A percentile compares a stretch with the other conserved stretches of the same genome.
These are phyloP conservation scores for Microtus richardsoni DNA, from an alignment of 2,113 vertebrate genomes.

Conservation along the genomic window DNA sequence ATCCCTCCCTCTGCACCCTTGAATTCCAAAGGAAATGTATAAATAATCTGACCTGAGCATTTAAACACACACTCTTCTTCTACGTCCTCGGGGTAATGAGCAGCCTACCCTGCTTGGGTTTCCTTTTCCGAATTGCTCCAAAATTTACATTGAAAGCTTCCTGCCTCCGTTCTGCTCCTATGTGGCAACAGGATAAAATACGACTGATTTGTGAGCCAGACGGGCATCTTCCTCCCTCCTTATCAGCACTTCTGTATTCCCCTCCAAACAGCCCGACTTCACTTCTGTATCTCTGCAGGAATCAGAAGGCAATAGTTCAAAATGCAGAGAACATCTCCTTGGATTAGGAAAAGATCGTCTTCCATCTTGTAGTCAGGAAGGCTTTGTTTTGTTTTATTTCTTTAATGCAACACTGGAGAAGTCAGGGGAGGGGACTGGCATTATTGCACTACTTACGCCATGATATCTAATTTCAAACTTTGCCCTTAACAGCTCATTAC, in stretches of 20 bases:
- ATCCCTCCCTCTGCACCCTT: conserved; percentile 55
- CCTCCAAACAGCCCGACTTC: conserved; percentile 57
- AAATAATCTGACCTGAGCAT: conserved; percentile 79
- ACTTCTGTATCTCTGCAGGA: conserved; percentile 78
- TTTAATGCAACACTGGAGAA: conserved; percentile 45
- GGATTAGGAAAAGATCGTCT: conserved; percentile 69
- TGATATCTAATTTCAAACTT: conserved; percentile 81
- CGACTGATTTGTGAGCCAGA: conserved; percentile 50
- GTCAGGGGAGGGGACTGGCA: not conserved
- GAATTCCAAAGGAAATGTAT: conserved; percentile 74
- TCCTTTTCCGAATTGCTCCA: conserved; percentile 71
- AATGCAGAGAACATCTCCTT: conserved; percentile 74
- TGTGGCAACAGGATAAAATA: conserved; percentile 65
- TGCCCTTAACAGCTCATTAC: conserved; percentile 76
- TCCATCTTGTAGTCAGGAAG: conserved; percentile 52
- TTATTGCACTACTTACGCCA: conserved; percentile 72
- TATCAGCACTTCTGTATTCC: conserved; percentile 67
- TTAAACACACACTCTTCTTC: conserved; percentile 71
- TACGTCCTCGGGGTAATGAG: conserved; percentile 66
- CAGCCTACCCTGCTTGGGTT: conserved; percentile 60
- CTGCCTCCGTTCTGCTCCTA: conserved; percentile 42
- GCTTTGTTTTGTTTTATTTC: conserved; percentile 78
- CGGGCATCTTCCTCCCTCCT: conserved; percentile 57
- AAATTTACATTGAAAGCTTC: conserved; percentile 69
- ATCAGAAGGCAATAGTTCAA: conserved; percentile 74